A percentile compares a stretch with the other conserved stretches of the same genome.
These are phyloP conservation scores for Cotesia glomerata DNA, from an alignment of 1,140 invertebrate genomes.

Conservation along the genomic window DNA sequence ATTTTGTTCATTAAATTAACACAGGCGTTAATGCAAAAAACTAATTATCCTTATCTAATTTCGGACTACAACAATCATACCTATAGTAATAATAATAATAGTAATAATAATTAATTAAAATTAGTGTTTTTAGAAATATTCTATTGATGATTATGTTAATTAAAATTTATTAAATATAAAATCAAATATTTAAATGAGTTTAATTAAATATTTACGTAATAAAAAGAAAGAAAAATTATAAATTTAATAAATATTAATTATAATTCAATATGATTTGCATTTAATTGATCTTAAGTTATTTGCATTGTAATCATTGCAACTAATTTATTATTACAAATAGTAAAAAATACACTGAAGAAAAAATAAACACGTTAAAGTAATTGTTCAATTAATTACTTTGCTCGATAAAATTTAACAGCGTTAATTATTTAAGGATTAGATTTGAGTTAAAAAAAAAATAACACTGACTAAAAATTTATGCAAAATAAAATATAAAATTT, in stretches of 20 bases:
- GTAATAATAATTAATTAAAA: not conserved
- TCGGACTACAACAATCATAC: not conserved
- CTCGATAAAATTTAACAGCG: too few species aligned
- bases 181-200: not conserved
- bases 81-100: not conserved
- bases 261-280: not conserved
- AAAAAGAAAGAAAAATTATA: not conserved
- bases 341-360: too few species aligned
- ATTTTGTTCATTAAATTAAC: slow-evolving; percentile 16
- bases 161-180: not conserved
- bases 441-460: too few species aligned
- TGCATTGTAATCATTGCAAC: slow-evolving; percentile 16
- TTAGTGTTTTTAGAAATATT: too few species aligned
- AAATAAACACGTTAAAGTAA: not conserved
- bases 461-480: too few species aligned
- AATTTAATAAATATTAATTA: not conserved
- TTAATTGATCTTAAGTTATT: slow-evolving; percentile 15
- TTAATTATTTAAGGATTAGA: too few species aligned
- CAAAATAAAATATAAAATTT: too few species aligned
- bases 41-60: not conserved
- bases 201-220: not conserved
- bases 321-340: not conserved
- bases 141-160: too few species aligned
- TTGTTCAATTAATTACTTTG: too few species aligned
- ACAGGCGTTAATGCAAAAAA: slow-evolving; percentile 15